phyloP scores from a whole-genome alignment of 2,797 vertebrate genomes.

The Miichthys miiuy region DNA sequence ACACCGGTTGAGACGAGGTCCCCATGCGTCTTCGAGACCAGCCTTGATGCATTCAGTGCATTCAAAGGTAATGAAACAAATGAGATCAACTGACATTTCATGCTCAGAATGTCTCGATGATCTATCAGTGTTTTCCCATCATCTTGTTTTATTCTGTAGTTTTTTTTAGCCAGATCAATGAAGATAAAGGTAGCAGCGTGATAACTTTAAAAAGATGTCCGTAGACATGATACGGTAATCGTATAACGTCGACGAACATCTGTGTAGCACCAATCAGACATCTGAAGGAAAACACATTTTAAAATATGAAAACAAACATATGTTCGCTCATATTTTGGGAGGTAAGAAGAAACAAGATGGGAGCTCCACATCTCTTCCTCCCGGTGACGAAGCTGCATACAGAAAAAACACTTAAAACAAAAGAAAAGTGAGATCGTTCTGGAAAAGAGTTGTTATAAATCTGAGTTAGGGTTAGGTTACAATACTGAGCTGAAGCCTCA shows the following conservation, averaged over 20 bases:
- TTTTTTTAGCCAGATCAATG: slow-evolving; percentile 3
- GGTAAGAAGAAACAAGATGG: slow-evolving; percentile 43
- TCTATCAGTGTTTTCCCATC: slow-evolving; percentile 77
- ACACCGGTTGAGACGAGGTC: slow-evolving; percentile 30
- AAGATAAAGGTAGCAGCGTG: slow-evolving; percentile 6
- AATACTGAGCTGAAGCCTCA: slow-evolving; percentile 63
- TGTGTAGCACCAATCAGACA: slow-evolving; percentile 14
- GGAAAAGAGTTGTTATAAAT: slow-evolving; percentile 37
- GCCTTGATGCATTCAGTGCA: slow-evolving; percentile 64
- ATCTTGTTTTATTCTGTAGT: slow-evolving; percentile 15
- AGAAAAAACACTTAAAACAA: slow-evolving; percentile 46
- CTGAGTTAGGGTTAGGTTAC: slow-evolving; percentile 38
- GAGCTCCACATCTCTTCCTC: slow-evolving; percentile 40
- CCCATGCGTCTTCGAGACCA: slow-evolving; percentile 65
- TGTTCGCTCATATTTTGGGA: slow-evolving; percentile 80
- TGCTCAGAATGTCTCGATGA: slow-evolving; percentile 73
- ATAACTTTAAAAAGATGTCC: slow-evolving; percentile 2
- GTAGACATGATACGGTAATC: neutral
- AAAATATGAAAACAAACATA: slow-evolving; percentile 81
- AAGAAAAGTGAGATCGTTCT: slow-evolving; percentile 53
- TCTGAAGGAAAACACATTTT: slow-evolving; percentile 80
- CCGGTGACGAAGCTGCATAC: slow-evolving; percentile 46
- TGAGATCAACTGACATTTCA: slow-evolving; percentile 72
- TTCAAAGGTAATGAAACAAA: slow-evolving; percentile 60
- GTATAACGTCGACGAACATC: slow-evolving; percentile 2